phyloP scores from a whole-genome alignment of 2,888 invertebrate genomes.

The Xestia rhomboidea region DNA sequence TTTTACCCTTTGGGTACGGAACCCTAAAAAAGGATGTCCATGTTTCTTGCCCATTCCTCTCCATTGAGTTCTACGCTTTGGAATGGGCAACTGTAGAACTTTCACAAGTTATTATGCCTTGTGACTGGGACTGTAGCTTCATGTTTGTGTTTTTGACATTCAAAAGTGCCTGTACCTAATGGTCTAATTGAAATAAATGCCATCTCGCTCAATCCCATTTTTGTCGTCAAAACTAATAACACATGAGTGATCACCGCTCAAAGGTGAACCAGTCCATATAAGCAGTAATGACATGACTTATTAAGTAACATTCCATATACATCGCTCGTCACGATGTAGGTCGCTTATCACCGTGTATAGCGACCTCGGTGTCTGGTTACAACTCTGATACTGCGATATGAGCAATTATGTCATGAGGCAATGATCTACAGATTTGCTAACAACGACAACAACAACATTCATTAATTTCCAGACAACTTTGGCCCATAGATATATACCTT shows the following conservation, averaged over 20 bases:
- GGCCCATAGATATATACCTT: too few species aligned
- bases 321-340: slow-evolving; percentile 43
- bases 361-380: slow-evolving; percentile 61
- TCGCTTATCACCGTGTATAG: slow-evolving; percentile 54
- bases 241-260: background rate
- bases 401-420: slow-evolving; percentile 53
- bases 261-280: slow-evolving; percentile 4
- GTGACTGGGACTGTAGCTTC: background rate
- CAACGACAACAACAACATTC: too few species aligned
- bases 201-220: background rate
- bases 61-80: background rate
- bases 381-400: slow-evolving; percentile 27
- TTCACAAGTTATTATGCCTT: background rate
- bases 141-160: background rate
- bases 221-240: slow-evolving; percentile 21
- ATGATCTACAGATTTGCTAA: slow-evolving; percentile 40
- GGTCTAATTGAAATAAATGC: background rate
- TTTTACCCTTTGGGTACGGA: too few species aligned
- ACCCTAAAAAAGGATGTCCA: background rate
- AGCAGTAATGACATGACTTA: slow-evolving; percentile 2
- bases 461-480: too few species aligned
- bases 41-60: background rate
- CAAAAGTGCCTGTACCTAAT: background rate
- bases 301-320: slow-evolving; percentile 37
- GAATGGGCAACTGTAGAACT: background rate